A percentile compares a stretch with the other conserved stretches of the same genome.
Conservation (phyloP, 2,888 invertebrate species). For the Archaeoteleia sp. region DNA sequence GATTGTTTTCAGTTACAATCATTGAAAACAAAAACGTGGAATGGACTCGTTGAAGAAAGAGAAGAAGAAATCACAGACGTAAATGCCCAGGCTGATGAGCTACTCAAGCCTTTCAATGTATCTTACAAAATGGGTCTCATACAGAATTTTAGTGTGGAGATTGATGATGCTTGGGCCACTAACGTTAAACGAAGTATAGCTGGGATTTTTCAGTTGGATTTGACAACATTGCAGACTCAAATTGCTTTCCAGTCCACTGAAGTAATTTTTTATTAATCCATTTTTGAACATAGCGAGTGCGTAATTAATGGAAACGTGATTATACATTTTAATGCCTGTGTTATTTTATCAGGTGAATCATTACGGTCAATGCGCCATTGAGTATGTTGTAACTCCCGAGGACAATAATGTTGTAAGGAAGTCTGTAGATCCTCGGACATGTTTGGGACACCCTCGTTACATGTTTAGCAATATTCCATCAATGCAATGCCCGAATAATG, state of each 20-base stretch:
- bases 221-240: conserved; percentile 61
- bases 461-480: conserved; percentile 72
- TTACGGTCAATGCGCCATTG: conserved; percentile 72
- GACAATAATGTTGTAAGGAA: conserved; percentile 68
- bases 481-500: conserved; percentile 70
- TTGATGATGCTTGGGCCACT: conserved; percentile 80
- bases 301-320: neutral
- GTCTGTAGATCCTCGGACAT: conserved; percentile 72
- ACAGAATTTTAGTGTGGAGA: conserved; percentile 67
- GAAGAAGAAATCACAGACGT: conserved; percentile 47
- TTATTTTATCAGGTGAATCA: conserved; percentile 68
- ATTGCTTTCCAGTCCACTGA: conserved; percentile 68
- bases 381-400: conserved; percentile 69
- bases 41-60: conserved; percentile 59
- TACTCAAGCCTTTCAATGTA: conserved; percentile 67
- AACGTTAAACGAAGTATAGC: conserved; percentile 83
- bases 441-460: conserved; percentile 66
- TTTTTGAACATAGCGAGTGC: too few species aligned
- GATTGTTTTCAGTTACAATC: conserved; percentile 62
- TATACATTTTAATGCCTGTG: conserved; percentile 19
- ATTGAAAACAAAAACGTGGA: conserved; percentile 63
- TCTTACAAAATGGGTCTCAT: conserved; percentile 64
- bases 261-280: conserved; percentile 54
- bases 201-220: conserved; percentile 80
- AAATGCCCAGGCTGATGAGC: conserved; percentile 55